Conservation (phyloP, 2,797 vertebrate genomes). For the Otus scops region DNA sequence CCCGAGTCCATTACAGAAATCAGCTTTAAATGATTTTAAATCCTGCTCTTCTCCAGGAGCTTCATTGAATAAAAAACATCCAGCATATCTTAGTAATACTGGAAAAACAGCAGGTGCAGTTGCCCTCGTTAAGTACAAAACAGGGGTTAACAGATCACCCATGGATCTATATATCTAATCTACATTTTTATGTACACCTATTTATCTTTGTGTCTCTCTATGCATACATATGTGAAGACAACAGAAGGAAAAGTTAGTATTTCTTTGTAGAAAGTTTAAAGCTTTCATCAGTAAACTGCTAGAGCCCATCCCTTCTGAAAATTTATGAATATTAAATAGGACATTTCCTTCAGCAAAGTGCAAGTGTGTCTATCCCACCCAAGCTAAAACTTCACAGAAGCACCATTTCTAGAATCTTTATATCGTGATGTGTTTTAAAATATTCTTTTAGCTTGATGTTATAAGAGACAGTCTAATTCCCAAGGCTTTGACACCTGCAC, state of each 20-base stretch:
- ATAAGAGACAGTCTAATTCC: constrained; percentile 69
- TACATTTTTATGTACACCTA: constrained; percentile 22
- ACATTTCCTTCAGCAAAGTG: background rate
- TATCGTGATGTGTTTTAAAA: constrained; percentile 55
- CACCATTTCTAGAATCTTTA: constrained; percentile 34
- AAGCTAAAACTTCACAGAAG: background rate
- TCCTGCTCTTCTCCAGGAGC: background rate
- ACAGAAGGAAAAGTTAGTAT: background rate
- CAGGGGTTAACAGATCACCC: background rate
- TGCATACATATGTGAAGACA: background rate
- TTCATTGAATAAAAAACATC: background rate
- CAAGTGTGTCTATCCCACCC: background rate
- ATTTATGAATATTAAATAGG: background rate
- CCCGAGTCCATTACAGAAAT: background rate
- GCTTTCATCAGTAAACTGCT: background rate
- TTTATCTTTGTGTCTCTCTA: constrained; percentile 18
- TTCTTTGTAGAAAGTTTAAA: background rate
- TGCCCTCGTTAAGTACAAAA: background rate
- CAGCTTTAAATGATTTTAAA: background rate
- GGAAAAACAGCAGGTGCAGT: background rate
- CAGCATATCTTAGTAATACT: background rate
- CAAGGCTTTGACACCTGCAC: constrained; percentile 74
- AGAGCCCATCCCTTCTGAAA: background rate
- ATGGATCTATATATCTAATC: background rate
- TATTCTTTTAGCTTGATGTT: constrained; percentile 67